Evolutionary conservation across 2,797 vertebrate genomes (phyloP).

Genomic region (Miopithecus talapoin): DNA sequence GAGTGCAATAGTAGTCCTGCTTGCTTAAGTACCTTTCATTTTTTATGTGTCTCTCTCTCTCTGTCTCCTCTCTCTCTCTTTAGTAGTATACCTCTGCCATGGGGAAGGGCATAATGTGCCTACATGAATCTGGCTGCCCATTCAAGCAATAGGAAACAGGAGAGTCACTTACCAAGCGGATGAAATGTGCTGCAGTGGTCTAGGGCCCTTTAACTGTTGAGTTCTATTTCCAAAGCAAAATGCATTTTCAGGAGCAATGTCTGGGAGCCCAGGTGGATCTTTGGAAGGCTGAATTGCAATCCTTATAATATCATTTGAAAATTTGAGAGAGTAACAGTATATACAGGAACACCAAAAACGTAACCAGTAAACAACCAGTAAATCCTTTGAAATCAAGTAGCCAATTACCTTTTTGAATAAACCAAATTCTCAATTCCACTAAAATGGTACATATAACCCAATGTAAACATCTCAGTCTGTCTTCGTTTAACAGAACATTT

Average conservation of each 20-base stretch:
- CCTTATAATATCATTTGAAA: background rate
- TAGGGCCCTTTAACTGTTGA: background rate
- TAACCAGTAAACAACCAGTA: background rate
- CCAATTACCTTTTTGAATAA: background rate
- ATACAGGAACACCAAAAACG: background rate
- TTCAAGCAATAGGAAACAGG: background rate
- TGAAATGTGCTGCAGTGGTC: background rate
- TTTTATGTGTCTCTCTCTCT: background rate
- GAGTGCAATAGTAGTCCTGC: background rate
- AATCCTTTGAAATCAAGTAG: background rate
- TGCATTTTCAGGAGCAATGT: slow-evolving; percentile 40
- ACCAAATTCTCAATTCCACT: background rate
- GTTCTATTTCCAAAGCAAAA: slow-evolving; percentile 35
- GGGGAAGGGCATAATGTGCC: background rate
- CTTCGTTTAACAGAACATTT: background rate
- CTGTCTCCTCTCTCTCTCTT: background rate
- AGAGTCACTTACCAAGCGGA: background rate
- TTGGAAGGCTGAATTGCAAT: slow-evolving; percentile 28
- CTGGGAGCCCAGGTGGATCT: background rate
- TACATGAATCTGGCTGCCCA: background rate
- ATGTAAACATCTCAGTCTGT: background rate
- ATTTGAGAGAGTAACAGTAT: background rate
- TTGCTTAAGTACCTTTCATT: slow-evolving; percentile 23
- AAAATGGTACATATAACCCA: background rate
- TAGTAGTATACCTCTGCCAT: background rate